Base-by-base conservation (phyloP, 2,888 invertebrate species). In the Nematopogon swammerdamellus region DNA sequence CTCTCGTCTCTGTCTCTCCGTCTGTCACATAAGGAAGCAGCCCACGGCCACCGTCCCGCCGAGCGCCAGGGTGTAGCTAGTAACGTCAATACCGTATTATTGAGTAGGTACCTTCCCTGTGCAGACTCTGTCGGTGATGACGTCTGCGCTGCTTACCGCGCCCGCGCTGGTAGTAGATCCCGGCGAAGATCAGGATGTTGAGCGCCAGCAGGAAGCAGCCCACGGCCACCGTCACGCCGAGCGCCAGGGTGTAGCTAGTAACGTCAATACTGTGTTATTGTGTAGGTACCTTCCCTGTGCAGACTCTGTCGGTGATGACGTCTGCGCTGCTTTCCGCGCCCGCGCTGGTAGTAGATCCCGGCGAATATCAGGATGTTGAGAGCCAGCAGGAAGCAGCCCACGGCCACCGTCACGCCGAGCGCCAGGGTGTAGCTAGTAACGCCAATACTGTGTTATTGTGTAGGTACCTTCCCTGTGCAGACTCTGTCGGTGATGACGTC, bases 341-440 rank as follows among this genome's bases (percentile, higher is more conserved):
- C 85, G n/a, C 88, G 69, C 62, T 88, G 88, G 57, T 87, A 84
- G 64, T 88, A 89, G 59, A 88, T 88, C 2, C 89, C 90, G 1
- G 90, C 89, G 61, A 89, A 90, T 55, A 90, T 89, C 51, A 89
- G 69, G 75, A 88, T 85, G 65, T 89, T 89, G 55, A 88, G n/a
- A n/a, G n/a, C n/a, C n/a, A 83, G 63, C 88, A 88, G 14, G 88
- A 88, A 1, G 89, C 86, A 10, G 88, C 88, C 8, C 88, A 86
- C n/a, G n/a, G n/a, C n/a, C n/a, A n/a, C n/a, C 3, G 90, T 90
- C 55, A 90, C 88, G 1, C 89, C 89, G 47, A 91, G 75, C 2
- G 90, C 90, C 45, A 89, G 87, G 2, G 89, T 88, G 61, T 89
- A 89, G 60, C 88, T 88, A n/a, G n/a, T n/a, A n/a, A n/a, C n/a